Conservation (phyloP, 2,888 invertebrate genomes). For the Diarsia brunnea region DNA sequence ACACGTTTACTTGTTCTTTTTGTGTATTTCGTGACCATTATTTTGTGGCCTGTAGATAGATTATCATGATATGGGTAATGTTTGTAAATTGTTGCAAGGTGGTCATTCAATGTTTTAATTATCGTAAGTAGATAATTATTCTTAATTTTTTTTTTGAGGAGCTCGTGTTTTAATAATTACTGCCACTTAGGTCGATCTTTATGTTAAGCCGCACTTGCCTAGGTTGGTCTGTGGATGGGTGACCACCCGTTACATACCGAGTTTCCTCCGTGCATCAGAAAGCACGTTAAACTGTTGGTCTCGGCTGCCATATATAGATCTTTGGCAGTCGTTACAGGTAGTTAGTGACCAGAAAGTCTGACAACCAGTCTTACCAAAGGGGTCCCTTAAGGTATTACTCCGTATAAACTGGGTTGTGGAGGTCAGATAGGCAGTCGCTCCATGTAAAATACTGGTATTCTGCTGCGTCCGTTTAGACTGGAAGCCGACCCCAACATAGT, state of each 20-base stretch:
- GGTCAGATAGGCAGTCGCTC: background rate
- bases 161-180: too few relatives aligned
- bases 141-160: background rate
- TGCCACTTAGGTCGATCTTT: too few relatives aligned
- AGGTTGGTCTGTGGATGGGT: too few relatives aligned
- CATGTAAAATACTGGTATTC: background rate
- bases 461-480: background rate
- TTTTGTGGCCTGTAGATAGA: constrained; percentile 17
- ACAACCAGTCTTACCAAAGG: too few relatives aligned
- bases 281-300: too few relatives aligned
- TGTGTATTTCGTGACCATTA: constrained; percentile 10
- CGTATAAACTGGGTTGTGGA: background rate
- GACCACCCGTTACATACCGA: too few relatives aligned
- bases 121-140: constrained; percentile 4
- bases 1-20: constrained; percentile 7
- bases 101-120: constrained; percentile 2
- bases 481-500: background rate
- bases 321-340: too few relatives aligned
- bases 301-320: too few relatives aligned
- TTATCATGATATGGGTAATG: constrained; percentile 20
- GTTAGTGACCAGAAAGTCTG: too few relatives aligned
- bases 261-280: too few relatives aligned
- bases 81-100: constrained; percentile 35
- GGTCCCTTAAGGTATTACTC: too few relatives aligned
- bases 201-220: too few relatives aligned